Conservation (phyloP, 2,797 vertebrate genomes). For the Tokudaia tokunoshimensis region DNA sequence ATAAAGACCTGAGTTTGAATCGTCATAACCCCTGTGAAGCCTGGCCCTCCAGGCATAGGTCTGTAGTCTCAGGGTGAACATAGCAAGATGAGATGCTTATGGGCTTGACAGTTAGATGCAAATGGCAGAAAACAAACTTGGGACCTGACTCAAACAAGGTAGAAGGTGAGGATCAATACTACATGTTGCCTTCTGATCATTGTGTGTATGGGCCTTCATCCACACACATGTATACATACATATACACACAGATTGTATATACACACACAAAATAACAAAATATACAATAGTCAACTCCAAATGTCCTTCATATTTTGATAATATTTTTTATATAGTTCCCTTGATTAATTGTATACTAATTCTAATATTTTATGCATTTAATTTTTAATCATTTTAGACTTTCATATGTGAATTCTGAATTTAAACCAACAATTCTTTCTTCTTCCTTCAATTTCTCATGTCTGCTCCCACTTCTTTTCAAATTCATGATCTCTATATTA, state of each 20-base stretch:
- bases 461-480: neutral
- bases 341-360: conserved; percentile 1
- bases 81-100: neutral
- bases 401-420: neutral
- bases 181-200: neutral
- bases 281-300: neutral
- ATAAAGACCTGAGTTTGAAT: neutral
- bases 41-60: neutral
- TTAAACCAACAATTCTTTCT: neutral
- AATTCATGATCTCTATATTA: neutral
- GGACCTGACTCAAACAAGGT: neutral
- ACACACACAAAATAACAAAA: neutral
- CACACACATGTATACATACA: neutral
- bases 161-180: neutral
- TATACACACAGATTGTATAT: neutral
- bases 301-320: neutral
- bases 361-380: conserved; percentile 17
- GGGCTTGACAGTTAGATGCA: too few relatives aligned
- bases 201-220: neutral
- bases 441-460: neutral
- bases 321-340: neutral
- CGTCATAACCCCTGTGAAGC: neutral
- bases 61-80: neutral
- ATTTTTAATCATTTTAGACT: neutral
- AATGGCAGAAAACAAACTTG: neutral